These are phyloP conservation scores for Cheumatopsyche charites DNA, from an alignment of 1,140 invertebrate genomes.

Conservation along the genomic window DNA sequence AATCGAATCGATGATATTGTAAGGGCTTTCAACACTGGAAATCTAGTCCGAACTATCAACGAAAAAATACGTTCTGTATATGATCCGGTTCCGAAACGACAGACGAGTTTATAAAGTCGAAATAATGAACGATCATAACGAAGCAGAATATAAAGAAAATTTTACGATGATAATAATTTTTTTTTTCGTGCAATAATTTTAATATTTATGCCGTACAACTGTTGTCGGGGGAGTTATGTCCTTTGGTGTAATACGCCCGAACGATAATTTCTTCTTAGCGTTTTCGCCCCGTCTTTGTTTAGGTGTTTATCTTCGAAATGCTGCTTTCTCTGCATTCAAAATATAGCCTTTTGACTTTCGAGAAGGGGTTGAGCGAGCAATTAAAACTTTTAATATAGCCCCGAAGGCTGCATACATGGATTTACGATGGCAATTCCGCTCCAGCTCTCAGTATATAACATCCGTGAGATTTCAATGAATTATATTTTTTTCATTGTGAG, in stretches of 20 bases:
- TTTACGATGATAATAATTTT: no score
- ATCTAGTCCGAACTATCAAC: no score
- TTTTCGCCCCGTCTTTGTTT: constrained; percentile 6
- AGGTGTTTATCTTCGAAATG: not conserved
- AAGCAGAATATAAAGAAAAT: no score
- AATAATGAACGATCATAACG: not conserved
- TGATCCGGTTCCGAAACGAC: no score
- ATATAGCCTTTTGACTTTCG: not conserved
- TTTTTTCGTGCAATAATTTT: constrained; percentile 6
- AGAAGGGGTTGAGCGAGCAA: constrained; percentile 21
- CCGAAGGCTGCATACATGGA: constrained; percentile 25
- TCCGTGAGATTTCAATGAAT: not conserved
- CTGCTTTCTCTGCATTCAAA: not conserved
- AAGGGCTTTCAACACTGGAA: constrained; percentile 7
- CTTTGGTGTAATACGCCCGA: not conserved
- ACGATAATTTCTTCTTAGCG: constrained; percentile 9
- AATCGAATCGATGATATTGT: not conserved
- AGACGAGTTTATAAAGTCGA: not conserved
- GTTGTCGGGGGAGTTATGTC: constrained; percentile 23
- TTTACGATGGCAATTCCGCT: constrained; percentile 26
- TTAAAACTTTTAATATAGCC: constrained; percentile 38
- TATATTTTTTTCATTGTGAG: constrained; percentile 1
- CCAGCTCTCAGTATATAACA: no score
- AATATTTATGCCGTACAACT: constrained; percentile 33
- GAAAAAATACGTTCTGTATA: no score